A percentile compares a stretch with the other conserved stretches of the same genome.
Evolutionary conservation across 1,140 invertebrate genomes (phyloP).

Genomic region (Cotesia vestalis): DNA sequence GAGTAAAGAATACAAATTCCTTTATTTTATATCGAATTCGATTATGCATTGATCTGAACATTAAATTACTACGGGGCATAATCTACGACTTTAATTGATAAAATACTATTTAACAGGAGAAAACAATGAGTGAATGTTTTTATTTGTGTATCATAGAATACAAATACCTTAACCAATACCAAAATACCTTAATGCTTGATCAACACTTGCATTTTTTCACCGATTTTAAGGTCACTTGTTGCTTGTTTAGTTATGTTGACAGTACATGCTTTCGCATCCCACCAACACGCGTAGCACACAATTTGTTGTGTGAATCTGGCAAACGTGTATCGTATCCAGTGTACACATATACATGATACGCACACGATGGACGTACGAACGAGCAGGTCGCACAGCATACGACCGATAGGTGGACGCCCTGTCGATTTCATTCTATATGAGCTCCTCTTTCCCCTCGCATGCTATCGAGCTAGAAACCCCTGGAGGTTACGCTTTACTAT

Average conservation of each 20-base stretch:
- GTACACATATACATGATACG: conserved; percentile 26
- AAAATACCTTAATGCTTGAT: conserved; percentile 53
- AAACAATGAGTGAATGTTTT: too few species aligned
- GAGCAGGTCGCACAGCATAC: conserved; percentile 45
- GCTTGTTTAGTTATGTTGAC: conserved; percentile 61
- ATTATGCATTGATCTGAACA: too few species aligned
- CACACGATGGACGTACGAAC: conserved; percentile 30
- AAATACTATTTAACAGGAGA: too few species aligned
- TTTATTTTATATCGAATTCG: too few species aligned
- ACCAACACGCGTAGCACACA: conserved; percentile 35
- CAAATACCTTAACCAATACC: not conserved
- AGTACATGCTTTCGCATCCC: conserved; percentile 38
- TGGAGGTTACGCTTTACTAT: conserved; percentile 41
- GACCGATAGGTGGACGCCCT: conserved; percentile 60
- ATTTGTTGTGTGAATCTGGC: conserved; percentile 34
- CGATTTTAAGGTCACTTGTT: conserved; percentile 64
- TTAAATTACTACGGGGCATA: too few species aligned
- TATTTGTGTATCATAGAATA: not conserved
- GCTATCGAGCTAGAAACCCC: conserved; percentile 4
- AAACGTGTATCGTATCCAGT: conserved; percentile 1
- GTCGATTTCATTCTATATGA: conserved; percentile 55
- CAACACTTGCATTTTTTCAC: conserved; percentile 58
- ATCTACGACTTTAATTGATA: too few species aligned
- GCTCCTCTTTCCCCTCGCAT: conserved; percentile 24
- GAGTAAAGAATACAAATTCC: too few species aligned